A percentile compares a stretch with the other conserved stretches of the same genome.
phyloP scores from a whole-genome alignment of 2,797 vertebrate species.

The Emys orbicularis region DNA sequence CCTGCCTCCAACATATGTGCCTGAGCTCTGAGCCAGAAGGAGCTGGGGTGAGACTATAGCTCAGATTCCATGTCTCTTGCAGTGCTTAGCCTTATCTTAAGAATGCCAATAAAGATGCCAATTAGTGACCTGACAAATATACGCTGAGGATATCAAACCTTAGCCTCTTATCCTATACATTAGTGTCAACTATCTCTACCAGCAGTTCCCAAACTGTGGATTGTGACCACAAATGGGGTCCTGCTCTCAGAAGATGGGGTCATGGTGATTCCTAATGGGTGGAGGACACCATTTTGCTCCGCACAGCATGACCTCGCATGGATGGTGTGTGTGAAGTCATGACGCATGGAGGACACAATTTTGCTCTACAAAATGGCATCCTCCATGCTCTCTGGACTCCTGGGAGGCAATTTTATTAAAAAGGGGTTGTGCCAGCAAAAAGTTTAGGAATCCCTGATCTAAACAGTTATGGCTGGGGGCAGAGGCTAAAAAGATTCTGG shows the following conservation, averaged over 20 bases:
- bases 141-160: background rate
- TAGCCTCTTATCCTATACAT: background rate
- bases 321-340: background rate
- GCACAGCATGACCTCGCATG: background rate
- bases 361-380: background rate
- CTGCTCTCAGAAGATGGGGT: background rate
- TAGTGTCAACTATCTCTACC: background rate
- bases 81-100: background rate
- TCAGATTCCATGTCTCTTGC: background rate
- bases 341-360: background rate
- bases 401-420: background rate
- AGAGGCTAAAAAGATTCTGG: background rate
- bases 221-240: background rate
- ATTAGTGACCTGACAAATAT: background rate
- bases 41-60: too few species aligned
- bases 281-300: background rate
- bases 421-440: background rate
- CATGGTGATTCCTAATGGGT: background rate
- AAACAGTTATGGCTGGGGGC: background rate
- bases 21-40: too few species aligned
- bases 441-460: background rate
- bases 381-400: background rate
- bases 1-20: too few species aligned
- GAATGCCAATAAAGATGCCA: background rate
- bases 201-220: background rate